These are phyloP conservation scores for Miichthys miiuy DNA, from an alignment of 2,797 vertebrate species.

Conservation along the genomic window DNA sequence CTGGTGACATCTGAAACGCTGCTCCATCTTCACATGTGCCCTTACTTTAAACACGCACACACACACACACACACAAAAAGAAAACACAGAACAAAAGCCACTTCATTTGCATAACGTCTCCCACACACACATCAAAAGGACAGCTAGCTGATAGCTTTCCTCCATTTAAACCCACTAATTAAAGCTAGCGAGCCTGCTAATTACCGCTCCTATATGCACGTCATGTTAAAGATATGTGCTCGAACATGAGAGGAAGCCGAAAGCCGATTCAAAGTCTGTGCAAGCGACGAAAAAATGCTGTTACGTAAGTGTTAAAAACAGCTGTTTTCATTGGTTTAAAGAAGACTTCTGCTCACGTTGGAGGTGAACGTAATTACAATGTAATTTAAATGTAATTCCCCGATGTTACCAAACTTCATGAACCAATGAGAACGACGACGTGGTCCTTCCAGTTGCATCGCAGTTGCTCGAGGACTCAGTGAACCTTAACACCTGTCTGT, in stretches of 20 bases:
- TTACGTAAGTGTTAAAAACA: background rate
- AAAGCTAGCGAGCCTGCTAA: conserved; percentile 67
- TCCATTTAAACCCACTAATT: conserved; percentile 70
- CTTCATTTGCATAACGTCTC: conserved; percentile 53
- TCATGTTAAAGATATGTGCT: conserved; percentile 52
- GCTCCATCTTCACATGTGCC: background rate
- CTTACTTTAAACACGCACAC: conserved; percentile 14
- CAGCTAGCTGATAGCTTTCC: conserved; percentile 27
- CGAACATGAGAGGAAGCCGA: background rate
- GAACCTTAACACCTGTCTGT: too few relatives aligned
- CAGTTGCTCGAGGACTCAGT: too few relatives aligned
- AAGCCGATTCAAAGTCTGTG: background rate
- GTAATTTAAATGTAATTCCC: too few relatives aligned
- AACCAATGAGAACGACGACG: background rate
- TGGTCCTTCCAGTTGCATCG: background rate
- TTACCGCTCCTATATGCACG: conserved; percentile 58
- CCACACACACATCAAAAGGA: conserved; percentile 59
- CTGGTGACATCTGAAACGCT: background rate
- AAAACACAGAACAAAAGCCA: conserved; percentile 38
- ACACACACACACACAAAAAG: background rate
- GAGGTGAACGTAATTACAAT: background rate
- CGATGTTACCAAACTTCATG: background rate
- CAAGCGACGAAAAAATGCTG: background rate
- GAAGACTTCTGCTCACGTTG: background rate
- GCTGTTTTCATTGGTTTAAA: background rate